A percentile compares a stretch with the other conserved stretches of the same genome.
phyloP scores from a whole-genome alignment of 2,797 vertebrate genomes.

The Chiloscyllium punctatum region DNA sequence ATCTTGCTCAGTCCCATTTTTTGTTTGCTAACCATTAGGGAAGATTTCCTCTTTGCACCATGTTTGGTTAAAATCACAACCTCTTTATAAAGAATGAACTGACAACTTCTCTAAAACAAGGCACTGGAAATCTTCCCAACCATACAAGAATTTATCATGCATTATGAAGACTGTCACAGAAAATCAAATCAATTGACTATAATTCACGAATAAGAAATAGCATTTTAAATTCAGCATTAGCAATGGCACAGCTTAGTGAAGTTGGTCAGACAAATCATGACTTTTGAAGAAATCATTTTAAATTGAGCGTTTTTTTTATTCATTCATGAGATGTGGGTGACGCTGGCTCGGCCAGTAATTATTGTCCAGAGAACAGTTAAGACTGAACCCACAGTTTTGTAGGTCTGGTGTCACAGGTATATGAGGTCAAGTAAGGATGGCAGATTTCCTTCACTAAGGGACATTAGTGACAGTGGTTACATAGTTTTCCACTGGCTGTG shows the following conservation, averaged over 20 bases:
- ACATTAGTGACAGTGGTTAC: too few species aligned
- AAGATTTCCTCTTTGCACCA: background rate
- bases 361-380: too few species aligned
- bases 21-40: background rate
- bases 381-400: too few species aligned
- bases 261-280: background rate
- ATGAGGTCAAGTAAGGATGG: too few species aligned
- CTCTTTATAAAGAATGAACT: too few species aligned
- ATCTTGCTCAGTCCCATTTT: background rate
- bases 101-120: too few species aligned
- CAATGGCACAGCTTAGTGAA: background rate
- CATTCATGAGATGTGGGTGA: too few species aligned
- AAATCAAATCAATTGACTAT: background rate
- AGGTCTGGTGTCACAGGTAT: too few species aligned
- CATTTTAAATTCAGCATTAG: background rate
- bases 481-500: too few species aligned
- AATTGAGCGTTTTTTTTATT: background rate
- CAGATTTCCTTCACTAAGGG: too few species aligned
- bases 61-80: background rate
- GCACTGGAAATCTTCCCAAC: background rate
- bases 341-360: too few species aligned
- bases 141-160: background rate
- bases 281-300: background rate
- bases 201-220: background rate
- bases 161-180: background rate